phyloP scores from a whole-genome alignment of 1,140 invertebrate species.

The Lanistes nyassanus region DNA sequence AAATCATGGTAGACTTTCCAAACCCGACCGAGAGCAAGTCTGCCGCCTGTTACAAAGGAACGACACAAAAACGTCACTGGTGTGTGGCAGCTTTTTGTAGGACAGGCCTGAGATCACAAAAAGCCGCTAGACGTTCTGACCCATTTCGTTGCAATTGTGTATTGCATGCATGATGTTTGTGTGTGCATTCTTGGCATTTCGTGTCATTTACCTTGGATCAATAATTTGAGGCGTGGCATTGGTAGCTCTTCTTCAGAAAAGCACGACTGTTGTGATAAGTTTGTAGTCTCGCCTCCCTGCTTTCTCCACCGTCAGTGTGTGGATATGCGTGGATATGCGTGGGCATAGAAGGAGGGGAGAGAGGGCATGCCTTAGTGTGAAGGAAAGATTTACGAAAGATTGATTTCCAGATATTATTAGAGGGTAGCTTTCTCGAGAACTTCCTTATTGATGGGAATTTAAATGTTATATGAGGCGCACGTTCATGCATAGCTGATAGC shows the following conservation, averaged over 20 bases:
- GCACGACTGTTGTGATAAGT: neutral
- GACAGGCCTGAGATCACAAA: neutral
- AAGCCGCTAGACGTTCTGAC: constrained; percentile 13
- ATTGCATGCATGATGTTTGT: neutral
- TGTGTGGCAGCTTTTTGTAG: too few relatives aligned
- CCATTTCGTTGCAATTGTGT: neutral
- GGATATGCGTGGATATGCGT: neutral
- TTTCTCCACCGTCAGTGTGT: neutral
- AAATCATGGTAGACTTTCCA: too few relatives aligned
- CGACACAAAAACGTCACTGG: too few relatives aligned
- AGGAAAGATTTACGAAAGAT: constrained; percentile 2
- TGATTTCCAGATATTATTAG: neutral
- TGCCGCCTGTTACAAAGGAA: too few relatives aligned
- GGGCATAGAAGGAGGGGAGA: neutral
- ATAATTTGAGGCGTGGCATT: neutral
- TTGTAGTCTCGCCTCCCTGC: neutral
- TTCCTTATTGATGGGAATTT: neutral
- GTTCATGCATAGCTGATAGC: neutral
- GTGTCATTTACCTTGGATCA: neutral
- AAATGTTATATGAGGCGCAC: neutral
- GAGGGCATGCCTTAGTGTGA: neutral
- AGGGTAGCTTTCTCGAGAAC: neutral
- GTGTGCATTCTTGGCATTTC: neutral
- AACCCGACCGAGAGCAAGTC: too few relatives aligned
- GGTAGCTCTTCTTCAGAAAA: neutral